phyloP scores from a whole-genome alignment of 2,113 vertebrate genomes.

The Callaeas wilsoni region DNA sequence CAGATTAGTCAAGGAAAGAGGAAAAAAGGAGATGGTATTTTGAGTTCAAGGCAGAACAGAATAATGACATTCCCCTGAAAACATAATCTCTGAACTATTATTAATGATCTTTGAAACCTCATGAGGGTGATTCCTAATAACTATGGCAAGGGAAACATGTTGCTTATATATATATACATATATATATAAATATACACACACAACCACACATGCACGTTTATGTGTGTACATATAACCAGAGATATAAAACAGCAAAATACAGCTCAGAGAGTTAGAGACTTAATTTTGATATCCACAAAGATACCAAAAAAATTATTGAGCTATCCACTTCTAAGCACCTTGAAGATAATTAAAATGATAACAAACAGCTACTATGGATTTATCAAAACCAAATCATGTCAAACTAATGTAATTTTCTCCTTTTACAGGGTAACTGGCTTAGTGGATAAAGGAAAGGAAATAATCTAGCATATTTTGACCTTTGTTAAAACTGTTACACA shows the following conservation, averaged over 20 bases:
- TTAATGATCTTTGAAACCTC: background rate
- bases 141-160: background rate
- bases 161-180: background rate
- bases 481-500: background rate
- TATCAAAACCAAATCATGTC: conserved; percentile 1
- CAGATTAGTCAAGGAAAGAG: background rate
- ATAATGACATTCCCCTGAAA: background rate
- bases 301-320: background rate
- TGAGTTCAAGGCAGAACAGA: background rate
- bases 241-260: background rate
- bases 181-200: background rate
- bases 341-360: conserved; percentile 45
- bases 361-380: background rate
- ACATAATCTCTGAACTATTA: background rate
- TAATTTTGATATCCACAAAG: conserved; percentile 16
- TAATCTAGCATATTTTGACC: background rate
- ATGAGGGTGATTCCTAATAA: background rate
- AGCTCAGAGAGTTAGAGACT: background rate
- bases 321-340: background rate
- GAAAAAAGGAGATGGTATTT: background rate
- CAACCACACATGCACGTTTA: background rate
- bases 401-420: background rate
- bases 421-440: background rate
- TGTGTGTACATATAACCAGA: background rate
- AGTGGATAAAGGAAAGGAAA: background rate